These are phyloP conservation scores for Lutjanus campechanus DNA, from an alignment of 2,797 vertebrate species.

Conservation along the genomic window DNA sequence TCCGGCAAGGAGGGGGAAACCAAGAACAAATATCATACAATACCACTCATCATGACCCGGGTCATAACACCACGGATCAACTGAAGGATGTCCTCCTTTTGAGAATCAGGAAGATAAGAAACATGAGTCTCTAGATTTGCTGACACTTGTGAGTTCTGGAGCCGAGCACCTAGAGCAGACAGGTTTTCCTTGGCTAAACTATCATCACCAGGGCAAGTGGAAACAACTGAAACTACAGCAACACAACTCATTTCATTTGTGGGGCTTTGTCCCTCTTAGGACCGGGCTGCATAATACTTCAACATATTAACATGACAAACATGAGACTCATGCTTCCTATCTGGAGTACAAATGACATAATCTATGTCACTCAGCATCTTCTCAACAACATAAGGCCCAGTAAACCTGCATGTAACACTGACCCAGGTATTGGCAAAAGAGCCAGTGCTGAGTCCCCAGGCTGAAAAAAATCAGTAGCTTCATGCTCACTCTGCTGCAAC, in stretches of 20 bases:
- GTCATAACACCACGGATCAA: neutral
- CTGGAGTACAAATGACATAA: neutral
- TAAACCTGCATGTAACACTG: neutral
- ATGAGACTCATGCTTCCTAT: neutral
- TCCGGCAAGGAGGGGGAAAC: too few relatives aligned
- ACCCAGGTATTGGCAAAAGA: neutral
- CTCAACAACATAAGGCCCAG: neutral
- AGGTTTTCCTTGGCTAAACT: too few relatives aligned
- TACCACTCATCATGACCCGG: too few relatives aligned
- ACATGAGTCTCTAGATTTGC: neutral
- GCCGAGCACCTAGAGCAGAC: neutral
- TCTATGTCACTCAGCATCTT: neutral
- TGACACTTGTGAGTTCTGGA: conserved; percentile 8
- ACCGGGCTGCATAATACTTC: too few relatives aligned
- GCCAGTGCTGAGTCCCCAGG: neutral
- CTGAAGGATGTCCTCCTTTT: neutral
- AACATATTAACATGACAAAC: neutral
- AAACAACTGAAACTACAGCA: too few relatives aligned
- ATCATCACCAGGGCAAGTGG: conserved; percentile 7
- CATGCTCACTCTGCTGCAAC: too few relatives aligned
- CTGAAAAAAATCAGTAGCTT: neutral
- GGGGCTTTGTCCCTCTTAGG: too few relatives aligned
- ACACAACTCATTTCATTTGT: too few relatives aligned
- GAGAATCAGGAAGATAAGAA: neutral
- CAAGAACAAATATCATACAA: too few relatives aligned